Evolutionary conservation across 2,797 vertebrate genomes (phyloP).

Genomic region (Glyptemys insculpta): DNA sequence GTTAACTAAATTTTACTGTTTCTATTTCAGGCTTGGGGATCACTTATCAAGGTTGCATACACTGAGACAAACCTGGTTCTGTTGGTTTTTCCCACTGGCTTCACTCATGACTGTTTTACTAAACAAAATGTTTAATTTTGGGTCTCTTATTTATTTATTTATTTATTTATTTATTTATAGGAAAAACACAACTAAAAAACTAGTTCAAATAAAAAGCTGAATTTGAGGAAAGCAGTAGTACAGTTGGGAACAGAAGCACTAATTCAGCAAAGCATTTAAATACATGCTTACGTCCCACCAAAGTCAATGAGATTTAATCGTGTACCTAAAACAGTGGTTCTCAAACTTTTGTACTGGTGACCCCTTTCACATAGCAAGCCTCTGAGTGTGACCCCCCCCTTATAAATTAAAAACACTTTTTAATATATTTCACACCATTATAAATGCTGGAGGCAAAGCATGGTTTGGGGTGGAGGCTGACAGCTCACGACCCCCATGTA

Average conservation of each 20-base stretch:
- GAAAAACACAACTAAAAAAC: neutral
- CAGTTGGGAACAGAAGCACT: conserved; percentile 53
- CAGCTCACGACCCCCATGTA: no score
- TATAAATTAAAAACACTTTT: no score
- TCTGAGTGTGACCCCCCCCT: no score
- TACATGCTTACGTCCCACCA: neutral
- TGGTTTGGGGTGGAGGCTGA: no score
- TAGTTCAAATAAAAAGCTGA: neutral
- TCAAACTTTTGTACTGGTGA: no score
- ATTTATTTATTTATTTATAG: neutral
- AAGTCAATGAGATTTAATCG: conserved; percentile 63
- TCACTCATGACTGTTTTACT: neutral
- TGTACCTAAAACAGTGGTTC: conserved; percentile 16
- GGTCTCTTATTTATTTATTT: neutral
- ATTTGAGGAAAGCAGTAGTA: neutral
- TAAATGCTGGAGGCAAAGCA: no score
- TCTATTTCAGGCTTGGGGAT: neutral
- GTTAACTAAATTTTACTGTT: conserved; percentile 26
- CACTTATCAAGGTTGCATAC: neutral
- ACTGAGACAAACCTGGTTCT: neutral
- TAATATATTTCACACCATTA: no score
- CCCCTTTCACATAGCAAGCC: no score
- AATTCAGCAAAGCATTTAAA: conserved; percentile 39
- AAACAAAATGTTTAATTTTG: neutral
- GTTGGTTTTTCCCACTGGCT: neutral